phyloP scores from a whole-genome alignment of 2,797 vertebrate genomes.

The Syndactyla subalaris region DNA sequence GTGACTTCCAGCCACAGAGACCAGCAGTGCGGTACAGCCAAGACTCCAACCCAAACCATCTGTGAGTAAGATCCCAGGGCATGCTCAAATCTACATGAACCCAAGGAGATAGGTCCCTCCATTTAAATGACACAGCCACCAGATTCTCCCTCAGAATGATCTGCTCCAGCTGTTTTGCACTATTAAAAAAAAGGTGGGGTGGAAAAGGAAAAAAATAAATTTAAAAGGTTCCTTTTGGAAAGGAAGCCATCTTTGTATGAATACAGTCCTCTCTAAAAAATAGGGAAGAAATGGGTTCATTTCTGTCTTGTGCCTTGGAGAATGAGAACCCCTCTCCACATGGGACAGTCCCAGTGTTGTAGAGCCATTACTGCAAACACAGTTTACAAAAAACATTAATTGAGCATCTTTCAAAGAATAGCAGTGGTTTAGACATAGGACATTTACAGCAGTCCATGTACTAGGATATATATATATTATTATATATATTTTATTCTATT shows the following conservation, averaged over 20 bases:
- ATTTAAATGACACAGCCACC: background rate
- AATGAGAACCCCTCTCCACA: background rate
- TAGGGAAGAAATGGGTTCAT: background rate
- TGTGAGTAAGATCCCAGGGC: background rate
- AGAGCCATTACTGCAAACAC: background rate
- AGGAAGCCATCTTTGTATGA: background rate
- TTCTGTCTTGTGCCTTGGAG: background rate
- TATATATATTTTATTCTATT: background rate
- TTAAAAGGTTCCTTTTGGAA: background rate
- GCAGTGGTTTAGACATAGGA: background rate
- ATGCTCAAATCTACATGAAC: background rate
- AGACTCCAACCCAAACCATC: background rate
- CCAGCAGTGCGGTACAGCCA: background rate
- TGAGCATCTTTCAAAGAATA: background rate
- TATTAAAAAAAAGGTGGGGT: background rate
- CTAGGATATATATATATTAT: background rate
- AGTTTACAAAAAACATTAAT: background rate
- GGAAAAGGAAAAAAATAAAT: background rate
- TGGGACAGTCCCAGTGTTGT: background rate
- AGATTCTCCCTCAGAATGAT: background rate
- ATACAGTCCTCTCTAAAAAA: background rate
- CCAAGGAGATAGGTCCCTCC: background rate
- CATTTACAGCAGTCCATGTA: background rate
- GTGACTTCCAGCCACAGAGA: background rate
- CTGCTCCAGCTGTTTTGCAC: background rate